Conservation (phyloP, 2,888 invertebrate species). For the Ectemnius continuus region DNA sequence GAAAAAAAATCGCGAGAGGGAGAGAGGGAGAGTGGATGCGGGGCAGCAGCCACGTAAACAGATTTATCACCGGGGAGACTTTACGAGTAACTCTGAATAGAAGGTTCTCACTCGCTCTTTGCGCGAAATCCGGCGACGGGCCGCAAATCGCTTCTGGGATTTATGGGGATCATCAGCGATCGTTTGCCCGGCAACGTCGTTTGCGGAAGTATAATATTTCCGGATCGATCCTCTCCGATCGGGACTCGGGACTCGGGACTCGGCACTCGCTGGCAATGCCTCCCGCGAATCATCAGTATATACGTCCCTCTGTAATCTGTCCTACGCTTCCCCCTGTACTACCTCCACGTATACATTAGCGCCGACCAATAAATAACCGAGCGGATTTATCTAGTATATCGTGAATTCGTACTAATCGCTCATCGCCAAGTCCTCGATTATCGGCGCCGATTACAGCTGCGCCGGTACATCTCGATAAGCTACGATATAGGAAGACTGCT, state of each 20-base stretch:
- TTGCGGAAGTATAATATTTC: slow-evolving; percentile 59
- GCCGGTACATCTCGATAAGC: neutral
- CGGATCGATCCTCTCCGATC: slow-evolving; percentile 60
- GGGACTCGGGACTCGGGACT: slow-evolving; percentile 25
- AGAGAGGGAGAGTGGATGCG: neutral
- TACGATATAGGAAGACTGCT: neutral
- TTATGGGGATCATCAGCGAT: slow-evolving; percentile 59
- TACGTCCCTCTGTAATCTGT: neutral
- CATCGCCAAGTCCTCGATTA: slow-evolving; percentile 9
- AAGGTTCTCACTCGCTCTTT: slow-evolving; percentile 25
- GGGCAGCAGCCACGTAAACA: neutral
- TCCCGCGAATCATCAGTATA: slow-evolving; percentile 2
- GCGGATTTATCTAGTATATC: slow-evolving; percentile 47
- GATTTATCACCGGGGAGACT: slow-evolving; percentile 1
- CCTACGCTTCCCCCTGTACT: neutral
- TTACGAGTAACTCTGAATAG: slow-evolving; percentile 1
- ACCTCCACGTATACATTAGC: slow-evolving; percentile 44
- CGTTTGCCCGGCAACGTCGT: slow-evolving; percentile 49
- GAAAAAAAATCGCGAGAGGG: no score
- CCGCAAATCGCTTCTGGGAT: slow-evolving; percentile 52
- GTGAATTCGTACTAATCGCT: slow-evolving; percentile 41
- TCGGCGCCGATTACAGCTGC: neutral
- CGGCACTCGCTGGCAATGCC: neutral
- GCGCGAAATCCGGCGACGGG: slow-evolving; percentile 33
- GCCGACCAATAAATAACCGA: slow-evolving; percentile 57